phyloP scores from a whole-genome alignment of 2,888 invertebrate genomes.

The Hylaea fasciaria region DNA sequence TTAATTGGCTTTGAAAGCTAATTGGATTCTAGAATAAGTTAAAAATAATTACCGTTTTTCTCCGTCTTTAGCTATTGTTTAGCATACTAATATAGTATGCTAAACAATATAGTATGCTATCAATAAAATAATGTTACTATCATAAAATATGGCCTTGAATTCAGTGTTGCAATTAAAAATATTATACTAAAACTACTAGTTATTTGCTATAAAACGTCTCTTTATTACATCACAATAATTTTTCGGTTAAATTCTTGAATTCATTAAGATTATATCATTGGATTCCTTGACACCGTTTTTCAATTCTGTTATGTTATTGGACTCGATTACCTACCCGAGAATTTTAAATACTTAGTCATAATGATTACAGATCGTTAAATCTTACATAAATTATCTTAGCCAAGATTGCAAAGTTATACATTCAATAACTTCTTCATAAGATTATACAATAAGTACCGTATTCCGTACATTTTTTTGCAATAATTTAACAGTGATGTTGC shows the following conservation, averaged over 20 bases:
- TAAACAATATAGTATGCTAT: neutral
- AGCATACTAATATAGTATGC: neutral
- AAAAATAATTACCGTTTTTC: slow-evolving; percentile 17
- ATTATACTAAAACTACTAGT: slow-evolving; percentile 28
- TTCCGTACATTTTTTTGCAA: neutral
- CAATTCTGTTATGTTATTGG: slow-evolving; percentile 33
- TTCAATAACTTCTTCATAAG: no score
- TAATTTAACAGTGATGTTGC: neutral
- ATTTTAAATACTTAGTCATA: neutral
- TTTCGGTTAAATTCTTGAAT: slow-evolving; percentile 30
- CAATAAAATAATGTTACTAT: slow-evolving; percentile 10
- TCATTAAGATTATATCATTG: slow-evolving; percentile 34
- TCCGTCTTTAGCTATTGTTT: slow-evolving; percentile 1
- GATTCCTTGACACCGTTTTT: slow-evolving; percentile 34
- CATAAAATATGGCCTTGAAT: slow-evolving; percentile 21
- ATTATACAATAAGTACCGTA: no score
- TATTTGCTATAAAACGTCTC: slow-evolving; percentile 24
- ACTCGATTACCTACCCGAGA: slow-evolving; percentile 12
- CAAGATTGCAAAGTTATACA: no score
- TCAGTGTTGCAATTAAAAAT: slow-evolving; percentile 24
- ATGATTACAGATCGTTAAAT: slow-evolving; percentile 14
- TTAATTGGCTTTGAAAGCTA: slow-evolving; percentile 27
- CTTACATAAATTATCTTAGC: no score
- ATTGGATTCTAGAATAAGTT: slow-evolving; percentile 36
- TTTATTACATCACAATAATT: slow-evolving; percentile 34